Evolutionary conservation across 2,888 invertebrate genomes (phyloP).

Genomic region (Pammene fasciana): DNA sequence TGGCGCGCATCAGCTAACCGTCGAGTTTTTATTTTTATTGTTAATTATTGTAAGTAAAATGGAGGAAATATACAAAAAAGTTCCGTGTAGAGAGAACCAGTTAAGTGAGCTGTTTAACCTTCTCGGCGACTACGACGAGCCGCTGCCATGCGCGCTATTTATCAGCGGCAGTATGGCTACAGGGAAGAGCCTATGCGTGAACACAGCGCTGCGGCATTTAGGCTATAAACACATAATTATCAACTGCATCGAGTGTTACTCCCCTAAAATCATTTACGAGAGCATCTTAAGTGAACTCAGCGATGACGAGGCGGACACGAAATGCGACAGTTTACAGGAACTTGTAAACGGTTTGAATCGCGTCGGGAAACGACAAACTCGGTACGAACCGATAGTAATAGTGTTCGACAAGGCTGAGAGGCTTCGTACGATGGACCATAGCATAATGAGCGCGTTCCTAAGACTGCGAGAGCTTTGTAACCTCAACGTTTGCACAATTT

Average conservation of each 20-base stretch:
- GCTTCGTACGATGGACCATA: slow-evolving; percentile 88
- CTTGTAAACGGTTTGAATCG: slow-evolving; percentile 81
- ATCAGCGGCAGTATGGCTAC: slow-evolving; percentile 92
- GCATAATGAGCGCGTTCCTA: slow-evolving; percentile 88
- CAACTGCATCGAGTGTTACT: slow-evolving; percentile 93
- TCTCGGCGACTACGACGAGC: slow-evolving; percentile 83
- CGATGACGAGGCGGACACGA: slow-evolving; percentile 69
- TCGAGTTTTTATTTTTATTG: slow-evolving; percentile 28
- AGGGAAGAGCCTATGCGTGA: slow-evolving; percentile 90
- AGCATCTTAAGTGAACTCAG: slow-evolving; percentile 86
- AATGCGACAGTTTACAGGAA: slow-evolving; percentile 87
- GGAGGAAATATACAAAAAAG: slow-evolving; percentile 75
- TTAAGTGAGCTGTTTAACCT: slow-evolving; percentile 76
- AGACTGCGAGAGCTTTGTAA: slow-evolving; percentile 88
- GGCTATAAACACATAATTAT: slow-evolving; percentile 85
- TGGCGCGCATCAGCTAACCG: slow-evolving; percentile 28
- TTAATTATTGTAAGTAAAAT: slow-evolving; percentile 60
- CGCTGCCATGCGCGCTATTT: slow-evolving; percentile 88
- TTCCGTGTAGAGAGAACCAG: slow-evolving; percentile 79
- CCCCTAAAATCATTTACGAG: slow-evolving; percentile 89
- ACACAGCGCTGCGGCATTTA: slow-evolving; percentile 82
- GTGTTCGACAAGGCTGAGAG: slow-evolving; percentile 93
- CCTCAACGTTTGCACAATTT: slow-evolving; percentile 88
- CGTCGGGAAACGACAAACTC: slow-evolving; percentile 55
- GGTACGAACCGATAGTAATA: slow-evolving; percentile 82